These are phyloP conservation scores for Macquaria australasica DNA, from an alignment of 2,113 vertebrate species.

Conservation along the genomic window DNA sequence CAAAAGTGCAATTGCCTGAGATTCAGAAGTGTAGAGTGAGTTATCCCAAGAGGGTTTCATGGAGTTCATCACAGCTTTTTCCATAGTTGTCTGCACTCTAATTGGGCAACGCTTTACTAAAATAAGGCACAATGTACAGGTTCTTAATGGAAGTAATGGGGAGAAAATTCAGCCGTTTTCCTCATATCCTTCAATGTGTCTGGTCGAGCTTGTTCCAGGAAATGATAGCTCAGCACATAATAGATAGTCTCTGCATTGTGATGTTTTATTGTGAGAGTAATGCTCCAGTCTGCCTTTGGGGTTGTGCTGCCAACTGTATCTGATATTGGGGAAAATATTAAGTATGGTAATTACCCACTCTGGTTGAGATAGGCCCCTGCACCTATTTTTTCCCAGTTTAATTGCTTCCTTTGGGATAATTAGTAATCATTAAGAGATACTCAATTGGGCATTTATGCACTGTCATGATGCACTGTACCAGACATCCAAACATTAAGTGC, in stretches of 20 bases:
- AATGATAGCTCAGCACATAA: slow-evolving; percentile 62
- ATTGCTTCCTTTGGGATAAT: slow-evolving; percentile 81
- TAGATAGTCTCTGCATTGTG: slow-evolving; percentile 45
- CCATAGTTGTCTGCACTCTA: slow-evolving; percentile 49
- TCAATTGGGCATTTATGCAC: slow-evolving; percentile 72
- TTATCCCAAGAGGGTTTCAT: slow-evolving; percentile 32
- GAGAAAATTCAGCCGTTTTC: slow-evolving; percentile 41
- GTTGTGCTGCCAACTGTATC: slow-evolving; percentile 68
- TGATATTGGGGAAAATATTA: slow-evolving; percentile 76
- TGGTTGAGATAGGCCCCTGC: slow-evolving; percentile 64
- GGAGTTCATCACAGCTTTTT: slow-evolving; percentile 44
- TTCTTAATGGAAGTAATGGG: slow-evolving; percentile 51
- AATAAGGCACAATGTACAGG: slow-evolving; percentile 45
- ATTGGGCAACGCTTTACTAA: slow-evolving; percentile 59
- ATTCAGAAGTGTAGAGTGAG: slow-evolving; percentile 27
- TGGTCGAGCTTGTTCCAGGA: slow-evolving; percentile 51
- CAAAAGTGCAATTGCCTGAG: slow-evolving; percentile 23
- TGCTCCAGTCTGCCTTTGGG: slow-evolving; percentile 56
- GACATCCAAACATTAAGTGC: slow-evolving; percentile 60
- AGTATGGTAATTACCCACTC: slow-evolving; percentile 75
- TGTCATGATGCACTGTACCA: slow-evolving; percentile 59
- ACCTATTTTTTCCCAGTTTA: slow-evolving; percentile 62
- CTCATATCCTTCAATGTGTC: slow-evolving; percentile 40
- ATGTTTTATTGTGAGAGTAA: slow-evolving; percentile 61
- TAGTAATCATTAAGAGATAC: slow-evolving; percentile 80